Percentiles rank a stretch among this genome's conserved stretches.
These are phyloP conservation scores for Tethea ocularis DNA, from an alignment of 2,888 invertebrate genomes.

Conservation along the genomic window DNA sequence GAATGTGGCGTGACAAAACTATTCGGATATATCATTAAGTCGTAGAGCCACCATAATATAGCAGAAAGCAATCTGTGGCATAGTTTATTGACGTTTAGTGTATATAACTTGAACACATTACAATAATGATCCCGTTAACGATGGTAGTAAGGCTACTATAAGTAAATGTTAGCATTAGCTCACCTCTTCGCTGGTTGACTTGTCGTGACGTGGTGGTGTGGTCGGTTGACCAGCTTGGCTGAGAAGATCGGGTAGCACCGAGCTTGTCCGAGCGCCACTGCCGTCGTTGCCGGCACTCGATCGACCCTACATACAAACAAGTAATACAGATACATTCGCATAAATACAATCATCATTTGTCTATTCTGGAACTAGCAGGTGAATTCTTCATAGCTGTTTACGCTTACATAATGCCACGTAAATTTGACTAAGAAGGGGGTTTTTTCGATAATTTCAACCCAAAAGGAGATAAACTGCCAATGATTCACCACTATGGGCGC, in stretches of 20 bases:
- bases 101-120: neutral
- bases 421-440: too few species aligned
- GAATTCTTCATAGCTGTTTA: neutral
- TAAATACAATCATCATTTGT: neutral
- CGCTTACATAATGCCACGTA: too few species aligned
- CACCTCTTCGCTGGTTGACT: constrained; percentile 98
- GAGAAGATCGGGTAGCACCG: constrained; percentile 96
- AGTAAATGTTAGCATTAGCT: constrained; percentile 44
- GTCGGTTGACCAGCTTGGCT: constrained; percentile 94
- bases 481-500: too few species aligned
- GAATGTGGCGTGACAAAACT: neutral
- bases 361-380: neutral
- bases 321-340: constrained; percentile 18
- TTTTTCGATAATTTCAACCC: too few species aligned
- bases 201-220: constrained; percentile 95
- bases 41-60: constrained; percentile 23
- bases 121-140: neutral
- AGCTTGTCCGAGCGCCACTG: constrained; percentile 92
- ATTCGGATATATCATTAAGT: constrained; percentile 9
- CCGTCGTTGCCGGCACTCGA: constrained; percentile 80
- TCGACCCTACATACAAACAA: constrained; percentile 60
- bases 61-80: constrained; percentile 29
- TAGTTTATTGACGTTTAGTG: neutral
- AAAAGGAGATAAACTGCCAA: too few species aligned
- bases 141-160: neutral